These are phyloP conservation scores for Drosophila buzzatii DNA, from an alignment of 2,888 invertebrate species.

Conservation along the genomic window DNA sequence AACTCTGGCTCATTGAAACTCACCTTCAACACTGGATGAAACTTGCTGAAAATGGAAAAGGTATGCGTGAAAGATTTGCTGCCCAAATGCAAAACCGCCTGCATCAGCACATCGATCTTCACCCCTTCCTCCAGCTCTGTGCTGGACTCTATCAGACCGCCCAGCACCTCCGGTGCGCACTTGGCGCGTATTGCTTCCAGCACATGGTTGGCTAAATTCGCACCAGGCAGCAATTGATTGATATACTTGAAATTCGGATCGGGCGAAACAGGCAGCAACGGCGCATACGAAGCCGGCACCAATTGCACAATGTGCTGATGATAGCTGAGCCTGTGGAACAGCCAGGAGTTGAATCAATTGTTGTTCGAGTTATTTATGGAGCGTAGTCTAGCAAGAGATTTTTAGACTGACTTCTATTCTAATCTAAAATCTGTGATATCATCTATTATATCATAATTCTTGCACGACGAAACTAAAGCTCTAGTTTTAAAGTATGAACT, in stretches of 20 bases:
- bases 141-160: conserved; percentile 8
- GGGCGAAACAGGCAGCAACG: conserved; percentile 93
- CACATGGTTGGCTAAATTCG: conserved; percentile 88
- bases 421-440: no score
- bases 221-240: conserved; percentile 88
- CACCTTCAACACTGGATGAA: conserved; percentile 48
- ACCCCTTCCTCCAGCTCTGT: background rate
- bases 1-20: background rate
- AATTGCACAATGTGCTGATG: conserved; percentile 96
- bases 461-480: no score
- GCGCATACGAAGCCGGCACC: conserved; percentile 93
- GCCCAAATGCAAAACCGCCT: conserved; percentile 54
- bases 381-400: no score
- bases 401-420: no score
- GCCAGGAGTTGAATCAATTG: background rate
- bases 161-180: conserved; percentile 14
- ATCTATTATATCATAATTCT: no score
- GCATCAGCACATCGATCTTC: conserved; percentile 59
- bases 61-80: conserved; percentile 56
- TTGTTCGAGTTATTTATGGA: background rate
- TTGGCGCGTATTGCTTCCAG: conserved; percentile 37
- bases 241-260: conserved; percentile 95
- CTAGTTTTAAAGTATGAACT: no score
- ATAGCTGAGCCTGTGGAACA: conserved; percentile 92
- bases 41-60: conserved; percentile 36